Evolutionary conservation across 2,888 invertebrate species (phyloP).

Genomic region (Ophioninae sp.): DNA sequence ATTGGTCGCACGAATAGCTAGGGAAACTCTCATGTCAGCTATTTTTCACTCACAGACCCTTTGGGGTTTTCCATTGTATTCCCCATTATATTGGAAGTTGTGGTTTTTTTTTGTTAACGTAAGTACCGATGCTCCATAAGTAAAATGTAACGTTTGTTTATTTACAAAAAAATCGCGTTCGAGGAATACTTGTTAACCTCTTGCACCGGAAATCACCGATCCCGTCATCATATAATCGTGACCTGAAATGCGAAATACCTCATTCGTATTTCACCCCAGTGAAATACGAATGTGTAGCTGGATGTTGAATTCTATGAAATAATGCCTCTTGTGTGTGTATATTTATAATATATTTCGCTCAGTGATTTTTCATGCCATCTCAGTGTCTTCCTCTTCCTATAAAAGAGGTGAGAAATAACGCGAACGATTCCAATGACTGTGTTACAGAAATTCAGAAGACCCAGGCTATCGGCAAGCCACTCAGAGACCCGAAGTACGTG

Average conservation of each 20-base stretch:
- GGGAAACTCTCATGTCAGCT: neutral
- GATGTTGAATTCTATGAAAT: neutral
- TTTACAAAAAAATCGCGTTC: too few species aligned
- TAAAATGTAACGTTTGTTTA: too few species aligned
- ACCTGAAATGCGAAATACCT: neutral
- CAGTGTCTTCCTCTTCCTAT: neutral
- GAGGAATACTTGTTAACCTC: too few species aligned
- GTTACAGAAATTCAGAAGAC: constrained; percentile 89
- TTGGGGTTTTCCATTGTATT: too few species aligned
- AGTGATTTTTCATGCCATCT: neutral
- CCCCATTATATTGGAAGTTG: too few species aligned
- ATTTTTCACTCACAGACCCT: neutral
- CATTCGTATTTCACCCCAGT: too few species aligned
- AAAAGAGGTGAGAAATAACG: neutral
- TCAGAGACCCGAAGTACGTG: constrained; percentile 87
- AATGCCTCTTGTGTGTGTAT: neutral
- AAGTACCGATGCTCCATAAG: too few species aligned
- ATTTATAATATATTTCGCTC: neutral
- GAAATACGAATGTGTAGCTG: neutral
- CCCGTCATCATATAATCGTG: too few species aligned
- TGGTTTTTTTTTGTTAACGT: too few species aligned
- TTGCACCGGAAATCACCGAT: too few species aligned
- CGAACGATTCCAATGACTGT: constrained; percentile 45
- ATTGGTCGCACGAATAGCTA: neutral
- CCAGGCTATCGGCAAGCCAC: constrained; percentile 86